Percentiles rank a stretch among this genome's conserved stretches.
Conservation (phyloP, 2,797 vertebrate genomes). For the Agapornis canus region DNA sequence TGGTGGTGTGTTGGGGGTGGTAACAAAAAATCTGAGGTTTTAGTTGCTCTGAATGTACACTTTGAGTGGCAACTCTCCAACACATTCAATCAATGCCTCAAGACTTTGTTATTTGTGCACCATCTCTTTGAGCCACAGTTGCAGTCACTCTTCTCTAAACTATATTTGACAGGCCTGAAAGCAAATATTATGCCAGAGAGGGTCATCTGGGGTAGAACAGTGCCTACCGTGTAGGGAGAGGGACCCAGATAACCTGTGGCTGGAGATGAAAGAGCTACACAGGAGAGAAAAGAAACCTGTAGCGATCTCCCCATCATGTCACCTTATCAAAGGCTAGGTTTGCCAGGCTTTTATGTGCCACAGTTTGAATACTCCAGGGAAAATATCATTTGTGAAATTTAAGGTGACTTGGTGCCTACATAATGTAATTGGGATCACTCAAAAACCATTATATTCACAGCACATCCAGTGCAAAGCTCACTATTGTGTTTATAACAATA, state of each 20-base stretch:
- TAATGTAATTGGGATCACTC: constrained; percentile 30
- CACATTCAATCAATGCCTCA: rapidly evolving
- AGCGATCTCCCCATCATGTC: background rate
- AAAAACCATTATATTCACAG: background rate
- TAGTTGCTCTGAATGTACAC: background rate
- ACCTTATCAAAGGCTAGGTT: background rate
- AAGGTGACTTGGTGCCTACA: constrained; percentile 69
- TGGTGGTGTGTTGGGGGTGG: no score
- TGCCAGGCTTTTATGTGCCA: constrained; percentile 27
- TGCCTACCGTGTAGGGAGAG: background rate
- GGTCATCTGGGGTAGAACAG: background rate
- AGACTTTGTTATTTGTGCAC: background rate
- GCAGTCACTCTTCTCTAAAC: background rate
- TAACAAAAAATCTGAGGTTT: background rate
- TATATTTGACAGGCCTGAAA: background rate
- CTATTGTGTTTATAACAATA: constrained; percentile 44
- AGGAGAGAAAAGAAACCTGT: background rate
- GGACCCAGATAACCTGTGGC: background rate
- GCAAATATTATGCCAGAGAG: background rate
- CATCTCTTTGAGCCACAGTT: background rate
- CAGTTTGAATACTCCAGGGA: constrained; percentile 41
- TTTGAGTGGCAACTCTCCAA: background rate
- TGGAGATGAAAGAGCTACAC: background rate
- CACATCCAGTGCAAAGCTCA: constrained; percentile 16
- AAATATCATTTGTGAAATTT: constrained; percentile 67